Conservation (phyloP, 2,797 vertebrate genomes). For the Spatula clypeata region DNA sequence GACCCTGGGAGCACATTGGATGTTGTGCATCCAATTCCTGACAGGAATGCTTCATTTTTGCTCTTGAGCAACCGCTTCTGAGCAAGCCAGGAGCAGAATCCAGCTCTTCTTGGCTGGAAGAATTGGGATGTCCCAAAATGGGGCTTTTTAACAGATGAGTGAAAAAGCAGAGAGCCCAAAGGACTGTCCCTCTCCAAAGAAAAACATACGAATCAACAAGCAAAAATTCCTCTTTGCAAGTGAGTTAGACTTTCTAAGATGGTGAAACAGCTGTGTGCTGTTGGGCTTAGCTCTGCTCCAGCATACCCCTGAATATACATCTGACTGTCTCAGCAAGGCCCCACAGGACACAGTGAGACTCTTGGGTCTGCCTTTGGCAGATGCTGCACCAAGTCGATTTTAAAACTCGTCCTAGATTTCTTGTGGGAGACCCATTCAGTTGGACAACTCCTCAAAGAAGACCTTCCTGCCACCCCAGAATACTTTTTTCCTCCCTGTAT, state of each 20-base stretch:
- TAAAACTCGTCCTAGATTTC: background rate
- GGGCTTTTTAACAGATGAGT: slow-evolving; percentile 66
- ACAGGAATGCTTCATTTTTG: slow-evolving; percentile 72
- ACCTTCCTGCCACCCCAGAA: background rate
- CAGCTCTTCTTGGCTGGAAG: slow-evolving; percentile 67
- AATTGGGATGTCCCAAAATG: slow-evolving; percentile 70
- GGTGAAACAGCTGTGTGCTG: slow-evolving; percentile 54
- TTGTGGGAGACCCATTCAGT: background rate
- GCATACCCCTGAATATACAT: background rate
- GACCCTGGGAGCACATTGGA: slow-evolving; percentile 50
- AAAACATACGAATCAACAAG: slow-evolving; percentile 64
- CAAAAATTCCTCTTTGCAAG: slow-evolving; percentile 35
- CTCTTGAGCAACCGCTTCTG: slow-evolving; percentile 72
- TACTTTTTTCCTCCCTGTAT: accelerated
- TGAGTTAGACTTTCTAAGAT: background rate
- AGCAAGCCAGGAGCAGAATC: slow-evolving; percentile 76
- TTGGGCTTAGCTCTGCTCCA: slow-evolving; percentile 30
- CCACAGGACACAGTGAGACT: background rate
- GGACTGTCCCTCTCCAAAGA: slow-evolving; percentile 59
- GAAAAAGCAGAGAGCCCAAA: slow-evolving; percentile 68
- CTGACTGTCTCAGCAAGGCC: background rate
- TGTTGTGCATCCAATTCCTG: slow-evolving; percentile 53
- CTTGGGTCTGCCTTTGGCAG: background rate
- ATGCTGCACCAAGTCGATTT: background rate
- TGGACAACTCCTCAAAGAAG: accelerated